Base-by-base conservation (phyloP, 2,113 vertebrate species). In the Oncorhynchus tshawytscha region DNA sequence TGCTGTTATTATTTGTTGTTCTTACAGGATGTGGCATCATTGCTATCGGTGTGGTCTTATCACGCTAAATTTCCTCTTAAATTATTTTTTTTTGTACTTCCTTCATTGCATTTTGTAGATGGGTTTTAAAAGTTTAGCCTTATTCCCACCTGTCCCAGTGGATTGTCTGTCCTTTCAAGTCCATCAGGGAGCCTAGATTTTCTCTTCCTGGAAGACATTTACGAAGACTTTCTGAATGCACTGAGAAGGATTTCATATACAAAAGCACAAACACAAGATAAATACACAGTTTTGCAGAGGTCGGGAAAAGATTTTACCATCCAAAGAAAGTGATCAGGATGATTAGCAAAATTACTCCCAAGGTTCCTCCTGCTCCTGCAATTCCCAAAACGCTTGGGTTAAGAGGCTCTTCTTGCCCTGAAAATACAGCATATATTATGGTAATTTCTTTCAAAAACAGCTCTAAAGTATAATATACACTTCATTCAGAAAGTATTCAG, bases 171-270 rank as follows among this genome's bases (percentile, higher is more conserved):
- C 22, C 34, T 54, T 15, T 18, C 27, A 57, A 6, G 25, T 45
- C 5, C 9, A 22, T 59, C 1, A 29, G n/a, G 7, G 3, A 22
- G 15, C 72, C 15, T 74, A 24, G 16, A 39, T 57, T 39, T 48
- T 22, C 74, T 70, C 72, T 62, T 72, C 39, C 82, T 81, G 49
- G 13, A 75, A 62, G 18, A 78, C 54, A 70, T 34, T 67, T 62
- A 20, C 0, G 22, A 62, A 24, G 59, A 22, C 51, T n/a, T 4
- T 24, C n/a, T 62, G 20, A 71, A 20, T 71, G 51, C 3, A 27
- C 3, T 29, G 39, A 45, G 39, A 15, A 31, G 39, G 39, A 39
- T 18, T 48, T 25, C 18, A 31, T 49, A 71, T 49, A 54, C 69
- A 71, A 71, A 45, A 71, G 11, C 59, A 62, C 59, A 71, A 22